These are phyloP conservation scores for Formica selysi DNA, from an alignment of 1,140 invertebrate species.

Conservation along the genomic window DNA sequence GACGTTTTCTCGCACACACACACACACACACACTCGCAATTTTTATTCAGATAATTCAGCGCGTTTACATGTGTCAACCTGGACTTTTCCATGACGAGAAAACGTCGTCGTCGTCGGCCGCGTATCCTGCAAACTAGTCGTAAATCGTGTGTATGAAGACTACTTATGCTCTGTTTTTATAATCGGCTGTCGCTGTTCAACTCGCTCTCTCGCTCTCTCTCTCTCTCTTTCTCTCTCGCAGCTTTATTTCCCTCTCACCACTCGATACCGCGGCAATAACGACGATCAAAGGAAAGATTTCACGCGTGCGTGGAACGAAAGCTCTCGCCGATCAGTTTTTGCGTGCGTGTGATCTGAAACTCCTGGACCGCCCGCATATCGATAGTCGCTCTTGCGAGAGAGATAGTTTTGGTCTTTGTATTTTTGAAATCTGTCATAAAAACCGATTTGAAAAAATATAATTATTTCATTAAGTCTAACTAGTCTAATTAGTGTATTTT, in stretches of 20 bases:
- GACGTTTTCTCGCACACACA: background rate
- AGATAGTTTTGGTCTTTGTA: background rate
- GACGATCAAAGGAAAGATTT: constrained; percentile 56
- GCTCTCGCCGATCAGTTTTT: constrained; percentile 37
- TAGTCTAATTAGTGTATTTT: background rate
- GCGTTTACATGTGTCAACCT: background rate
- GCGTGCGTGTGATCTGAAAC: constrained; percentile 33
- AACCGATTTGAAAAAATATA: background rate
- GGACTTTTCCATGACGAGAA: background rate
- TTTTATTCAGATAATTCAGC: background rate
- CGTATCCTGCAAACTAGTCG: constrained; percentile 72
- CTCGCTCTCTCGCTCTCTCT: background rate
- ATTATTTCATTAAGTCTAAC: background rate
- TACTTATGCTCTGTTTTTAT: constrained; percentile 69
- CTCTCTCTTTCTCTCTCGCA: constrained; percentile 20
- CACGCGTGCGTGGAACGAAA: constrained; percentile 50
- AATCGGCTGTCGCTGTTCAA: constrained; percentile 46
- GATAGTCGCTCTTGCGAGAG: constrained; percentile 1
- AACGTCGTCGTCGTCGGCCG: constrained; percentile 39
- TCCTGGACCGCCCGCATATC: constrained; percentile 8
- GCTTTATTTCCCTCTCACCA: constrained; percentile 42
- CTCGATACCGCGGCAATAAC: constrained; percentile 58
- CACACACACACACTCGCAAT: background rate
- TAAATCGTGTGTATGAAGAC: constrained; percentile 71
- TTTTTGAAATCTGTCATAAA: background rate